Evolutionary conservation across 2,113 vertebrate species (phyloP), one percentile per base, ranked within the genome.

Genomic region (Campylomormyrus numenius): DNA sequence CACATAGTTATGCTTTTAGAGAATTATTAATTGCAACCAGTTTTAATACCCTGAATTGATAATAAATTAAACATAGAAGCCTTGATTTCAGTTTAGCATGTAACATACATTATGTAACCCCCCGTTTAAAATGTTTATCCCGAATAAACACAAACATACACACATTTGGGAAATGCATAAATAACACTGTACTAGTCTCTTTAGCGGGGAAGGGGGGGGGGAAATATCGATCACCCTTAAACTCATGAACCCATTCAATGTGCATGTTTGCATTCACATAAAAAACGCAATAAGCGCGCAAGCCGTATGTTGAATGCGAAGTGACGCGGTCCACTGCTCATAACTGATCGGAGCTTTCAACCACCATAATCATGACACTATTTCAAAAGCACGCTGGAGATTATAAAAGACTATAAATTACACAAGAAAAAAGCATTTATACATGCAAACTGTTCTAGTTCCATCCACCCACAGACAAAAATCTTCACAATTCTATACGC

Each of bases 51-150:
- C 19, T 39, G 31, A 31, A 53, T 8, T 52, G 52, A 53, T 6
- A 56, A 48, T 48, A 85, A 53, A 53, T 90, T 88, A 77, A 50
- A 90, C 17, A 49, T 15, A 31, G 48, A 53, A 48, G 74, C 74
- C 53, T 58, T 58, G 87, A 48, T 53, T 90, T 89, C 90, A 15
- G 35, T 80, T 24, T n/a, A 90, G 53, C 77, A 35, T 35, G 17
- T 85, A 83, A 35, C 52, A 84, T 90, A 21, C 70, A 84, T 90
- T 90, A 90, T 85, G 90, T 89, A 90, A 90, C 74, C 50, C 35
- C 17, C 27, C 45, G 19, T 89, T 31, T 49, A 45, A 52, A 52
- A 35, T 31, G 50, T 77, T 50, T 85, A 39, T 42, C 52, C 53
- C 19, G 39, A 45, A 39, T 2, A n/a, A 5, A 39, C 46, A 74